Conservation (phyloP, 1,140 invertebrate genomes). For the Acromyrmex heyeri region DNA sequence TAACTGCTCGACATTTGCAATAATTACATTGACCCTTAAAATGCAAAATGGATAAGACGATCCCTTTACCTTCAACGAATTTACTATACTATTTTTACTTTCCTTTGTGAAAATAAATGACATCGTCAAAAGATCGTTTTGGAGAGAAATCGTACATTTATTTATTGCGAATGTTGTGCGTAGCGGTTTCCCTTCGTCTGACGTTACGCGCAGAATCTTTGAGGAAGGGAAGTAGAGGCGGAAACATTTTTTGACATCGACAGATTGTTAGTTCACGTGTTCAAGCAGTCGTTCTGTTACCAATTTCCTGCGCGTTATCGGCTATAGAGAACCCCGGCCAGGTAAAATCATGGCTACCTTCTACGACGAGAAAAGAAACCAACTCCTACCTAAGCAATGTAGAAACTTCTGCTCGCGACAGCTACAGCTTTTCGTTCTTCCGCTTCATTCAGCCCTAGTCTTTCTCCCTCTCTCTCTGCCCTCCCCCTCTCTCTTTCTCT, state of each 20-base stretch:
- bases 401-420: constrained; percentile 72
- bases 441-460: constrained; percentile 50
- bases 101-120: neutral
- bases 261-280: constrained; percentile 67
- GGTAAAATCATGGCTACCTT: constrained; percentile 63
- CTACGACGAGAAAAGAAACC: constrained; percentile 65
- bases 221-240: constrained; percentile 8
- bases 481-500: constrained; percentile 27
- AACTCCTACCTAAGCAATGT: constrained; percentile 45
- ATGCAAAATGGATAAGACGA: neutral
- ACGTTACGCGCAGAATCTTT: constrained; percentile 7
- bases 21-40: neutral
- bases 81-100: neutral
- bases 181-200: neutral
- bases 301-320: constrained; percentile 75
- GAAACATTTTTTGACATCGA: constrained; percentile 57
- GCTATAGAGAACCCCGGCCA: constrained; percentile 59
- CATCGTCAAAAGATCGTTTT: neutral
- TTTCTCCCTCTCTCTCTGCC: neutral
- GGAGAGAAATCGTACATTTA: neutral
- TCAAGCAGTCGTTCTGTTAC: constrained; percentile 62
- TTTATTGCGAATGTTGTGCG: constrained; percentile 26
- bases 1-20: neutral
- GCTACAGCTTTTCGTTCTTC: constrained; percentile 69
- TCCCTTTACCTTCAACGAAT: neutral